Conservation (phyloP, 64 coral and sea anemone genomes). For the Montipora sp. region DNA sequence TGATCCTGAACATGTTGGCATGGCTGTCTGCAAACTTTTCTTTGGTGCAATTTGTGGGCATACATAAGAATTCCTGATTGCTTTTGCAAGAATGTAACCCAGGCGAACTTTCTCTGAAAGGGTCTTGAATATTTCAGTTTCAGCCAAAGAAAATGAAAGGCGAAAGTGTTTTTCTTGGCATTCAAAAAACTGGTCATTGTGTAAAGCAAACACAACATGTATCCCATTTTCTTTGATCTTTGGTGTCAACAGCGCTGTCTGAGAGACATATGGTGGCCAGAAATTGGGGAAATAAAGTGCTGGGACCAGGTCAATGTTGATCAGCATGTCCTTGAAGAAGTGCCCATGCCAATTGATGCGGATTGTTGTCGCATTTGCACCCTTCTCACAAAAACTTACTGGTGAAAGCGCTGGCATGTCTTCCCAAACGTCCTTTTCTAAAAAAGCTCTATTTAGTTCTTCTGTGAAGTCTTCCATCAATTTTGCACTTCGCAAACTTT, state of each 20-base stretch:
- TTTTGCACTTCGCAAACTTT: conserved; percentile 33
- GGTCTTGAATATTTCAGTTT: conserved; percentile 7
- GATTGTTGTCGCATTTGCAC: neutral
- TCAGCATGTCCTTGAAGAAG: neutral
- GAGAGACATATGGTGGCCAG: conserved; percentile 1
- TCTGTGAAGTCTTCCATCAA: conserved; percentile 29
- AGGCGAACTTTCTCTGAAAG: neutral
- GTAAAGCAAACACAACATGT: conserved; percentile 12
- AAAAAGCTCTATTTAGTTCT: conserved; percentile 11
- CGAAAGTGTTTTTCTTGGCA: conserved; percentile 9
- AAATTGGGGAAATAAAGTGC: conserved; percentile 14
- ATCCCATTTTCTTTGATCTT: conserved; percentile 4
- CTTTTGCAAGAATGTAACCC: conserved; percentile 10
- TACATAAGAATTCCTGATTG: conserved; percentile 24
- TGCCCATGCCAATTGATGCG: conserved; percentile 16
- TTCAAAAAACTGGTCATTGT: conserved; percentile 9
- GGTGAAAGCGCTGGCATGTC: conserved; percentile 11
- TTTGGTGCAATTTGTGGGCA: conserved; percentile 52
- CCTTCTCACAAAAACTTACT: neutral
- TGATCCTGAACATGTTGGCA: conserved; percentile 5
- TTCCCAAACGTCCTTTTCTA: conserved; percentile 18
- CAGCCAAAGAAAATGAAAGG: neutral
- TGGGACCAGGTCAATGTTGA: neutral
- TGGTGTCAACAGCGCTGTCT: conserved; percentile 14
- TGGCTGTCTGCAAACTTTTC: conserved; percentile 35